Conservation (phyloP, 2,113 vertebrate genomes). For the Salminus brasiliensis region DNA sequence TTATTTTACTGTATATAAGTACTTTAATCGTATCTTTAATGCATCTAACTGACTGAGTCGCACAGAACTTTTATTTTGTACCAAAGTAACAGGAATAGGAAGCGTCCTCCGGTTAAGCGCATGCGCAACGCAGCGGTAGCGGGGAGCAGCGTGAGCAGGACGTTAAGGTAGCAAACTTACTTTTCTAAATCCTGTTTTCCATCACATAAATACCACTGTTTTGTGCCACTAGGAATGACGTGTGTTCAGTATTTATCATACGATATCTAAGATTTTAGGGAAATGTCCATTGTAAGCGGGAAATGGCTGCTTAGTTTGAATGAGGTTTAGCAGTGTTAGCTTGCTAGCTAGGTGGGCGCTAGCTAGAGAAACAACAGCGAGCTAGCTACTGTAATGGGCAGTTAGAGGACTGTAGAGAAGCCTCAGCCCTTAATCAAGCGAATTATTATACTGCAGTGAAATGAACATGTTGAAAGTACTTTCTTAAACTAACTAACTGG, state of each 20-base stretch:
- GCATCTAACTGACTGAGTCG: too few relatives aligned
- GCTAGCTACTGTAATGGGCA: neutral
- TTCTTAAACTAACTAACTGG: too few relatives aligned
- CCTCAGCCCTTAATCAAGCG: too few relatives aligned
- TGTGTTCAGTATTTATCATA: neutral
- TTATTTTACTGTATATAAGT: too few relatives aligned
- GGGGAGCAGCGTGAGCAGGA: constrained; percentile 49
- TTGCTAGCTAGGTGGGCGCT: too few relatives aligned
- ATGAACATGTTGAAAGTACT: too few relatives aligned
- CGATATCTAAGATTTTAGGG: neutral
- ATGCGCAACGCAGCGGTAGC: constrained; percentile 47
- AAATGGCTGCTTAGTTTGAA: neutral
- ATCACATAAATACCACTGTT: neutral
- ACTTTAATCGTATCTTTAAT: too few relatives aligned
- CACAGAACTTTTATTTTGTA: neutral
- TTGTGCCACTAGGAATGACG: neutral
- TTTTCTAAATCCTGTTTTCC: neutral
- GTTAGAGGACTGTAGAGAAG: neutral
- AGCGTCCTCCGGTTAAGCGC: constrained; percentile 13
- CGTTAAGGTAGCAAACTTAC: constrained; percentile 57
- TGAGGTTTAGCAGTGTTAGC: neutral
- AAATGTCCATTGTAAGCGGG: neutral
- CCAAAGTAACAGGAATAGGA: constrained; percentile 51
- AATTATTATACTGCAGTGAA: too few relatives aligned
- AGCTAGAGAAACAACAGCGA: neutral